These are phyloP conservation scores for Nothobranchius kuhntae DNA, from an alignment of 2,113 vertebrate species.

Conservation along the genomic window DNA sequence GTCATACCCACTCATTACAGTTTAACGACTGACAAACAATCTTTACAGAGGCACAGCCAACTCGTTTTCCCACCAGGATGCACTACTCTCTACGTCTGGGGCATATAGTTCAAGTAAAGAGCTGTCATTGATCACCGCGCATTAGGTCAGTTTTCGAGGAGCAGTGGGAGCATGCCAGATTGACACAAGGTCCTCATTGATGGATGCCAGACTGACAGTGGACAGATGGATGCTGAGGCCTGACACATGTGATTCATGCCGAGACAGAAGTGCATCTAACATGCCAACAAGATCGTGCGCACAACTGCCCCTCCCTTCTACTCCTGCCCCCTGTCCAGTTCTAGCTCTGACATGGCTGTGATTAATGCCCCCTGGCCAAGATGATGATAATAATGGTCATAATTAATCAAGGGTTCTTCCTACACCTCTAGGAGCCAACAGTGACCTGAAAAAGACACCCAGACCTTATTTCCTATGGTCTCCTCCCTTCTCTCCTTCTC, in stretches of 20 bases:
- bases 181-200: conserved; percentile 56
- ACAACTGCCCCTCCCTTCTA: conserved; percentile 28
- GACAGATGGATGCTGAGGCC: conserved; percentile 57
- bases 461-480: conserved; percentile 53
- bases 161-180: conserved; percentile 34
- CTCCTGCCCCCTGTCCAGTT: conserved; percentile 49
- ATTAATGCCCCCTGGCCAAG: conserved; percentile 73
- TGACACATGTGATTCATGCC: conserved; percentile 28
- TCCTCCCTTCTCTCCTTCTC: conserved; percentile 16
- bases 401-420: conserved; percentile 82
- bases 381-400: conserved; percentile 82
- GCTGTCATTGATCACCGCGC: conserved; percentile 63
- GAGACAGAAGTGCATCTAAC: conserved; percentile 46
- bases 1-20: conserved; percentile 64
- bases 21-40: conserved; percentile 63
- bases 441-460: conserved; percentile 81
- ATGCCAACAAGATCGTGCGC: conserved; percentile 48
- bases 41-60: conserved; percentile 45
- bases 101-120: conserved; percentile 61
- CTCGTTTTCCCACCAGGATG: conserved; percentile 64
- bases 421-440: conserved; percentile 71
- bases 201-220: conserved; percentile 53
- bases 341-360: conserved; percentile 67
- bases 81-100: conserved; percentile 68
- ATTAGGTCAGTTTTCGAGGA: conserved; percentile 43